These are phyloP conservation scores for Hirtodrosophila trivittata DNA, from an alignment of 2,888 invertebrate species.

Conservation along the genomic window DNA sequence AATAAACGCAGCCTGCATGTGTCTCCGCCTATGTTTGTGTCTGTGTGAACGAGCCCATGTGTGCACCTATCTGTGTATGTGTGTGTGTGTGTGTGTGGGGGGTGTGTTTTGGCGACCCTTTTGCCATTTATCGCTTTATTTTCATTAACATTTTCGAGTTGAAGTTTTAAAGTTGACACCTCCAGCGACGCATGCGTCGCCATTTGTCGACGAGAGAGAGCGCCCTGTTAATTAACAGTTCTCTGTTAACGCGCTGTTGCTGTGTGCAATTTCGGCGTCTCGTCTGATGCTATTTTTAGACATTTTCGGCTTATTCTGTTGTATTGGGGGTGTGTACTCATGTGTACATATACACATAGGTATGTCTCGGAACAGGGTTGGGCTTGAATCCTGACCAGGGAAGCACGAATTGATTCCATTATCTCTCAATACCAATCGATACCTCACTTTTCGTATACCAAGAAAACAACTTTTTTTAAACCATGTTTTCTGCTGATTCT, in stretches of 20 bases:
- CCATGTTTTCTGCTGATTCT: too few relatives aligned
- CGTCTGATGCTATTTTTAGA: slow-evolving; percentile 54
- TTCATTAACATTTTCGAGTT: slow-evolving; percentile 76
- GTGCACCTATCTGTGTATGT: slow-evolving; percentile 5
- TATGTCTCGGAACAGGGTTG: neutral
- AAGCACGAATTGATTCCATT: too few relatives aligned
- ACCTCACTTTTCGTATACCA: too few relatives aligned
- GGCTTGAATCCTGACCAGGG: slow-evolving; percentile 12
- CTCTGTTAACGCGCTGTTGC: slow-evolving; percentile 25
- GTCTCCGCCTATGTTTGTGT: slow-evolving; percentile 18
- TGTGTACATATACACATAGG: neutral
- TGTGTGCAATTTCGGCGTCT: slow-evolving; percentile 44
- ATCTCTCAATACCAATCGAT: too few relatives aligned
- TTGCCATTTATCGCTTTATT: slow-evolving; percentile 64
- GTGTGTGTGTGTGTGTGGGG: slow-evolving; percentile 14
- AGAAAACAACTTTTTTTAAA: too few relatives aligned
- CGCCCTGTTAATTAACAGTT: slow-evolving; percentile 39
- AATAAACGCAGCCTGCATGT: slow-evolving; percentile 58
- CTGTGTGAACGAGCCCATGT: slow-evolving; percentile 1
- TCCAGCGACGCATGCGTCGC: slow-evolving; percentile 62
- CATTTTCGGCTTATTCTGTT: slow-evolving; percentile 44
- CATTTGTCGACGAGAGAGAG: slow-evolving; percentile 19
- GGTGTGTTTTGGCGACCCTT: slow-evolving; percentile 33
- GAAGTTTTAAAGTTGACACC: slow-evolving; percentile 46
- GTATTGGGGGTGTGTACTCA: slow-evolving; percentile 4